Percentiles rank a stretch among this genome's conserved stretches.
Evolutionary conservation across 2,797 vertebrate species (phyloP).

Genomic region (Cossypha dichroa): DNA sequence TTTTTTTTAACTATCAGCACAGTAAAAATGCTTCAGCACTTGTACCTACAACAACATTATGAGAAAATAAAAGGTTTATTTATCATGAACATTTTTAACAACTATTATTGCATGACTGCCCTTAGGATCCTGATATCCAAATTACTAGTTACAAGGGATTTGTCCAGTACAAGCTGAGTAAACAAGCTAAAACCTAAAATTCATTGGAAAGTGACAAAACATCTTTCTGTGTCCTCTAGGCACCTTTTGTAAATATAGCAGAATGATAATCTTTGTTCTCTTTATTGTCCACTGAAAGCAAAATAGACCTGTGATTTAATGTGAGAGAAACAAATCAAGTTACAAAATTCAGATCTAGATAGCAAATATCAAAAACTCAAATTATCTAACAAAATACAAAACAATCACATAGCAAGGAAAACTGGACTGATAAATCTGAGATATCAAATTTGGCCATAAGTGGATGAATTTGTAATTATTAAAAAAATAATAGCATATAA

Average conservation of each 20-base stretch:
- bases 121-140: background rate
- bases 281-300: background rate
- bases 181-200: background rate
- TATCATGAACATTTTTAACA: background rate
- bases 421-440: background rate
- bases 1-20: background rate
- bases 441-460: background rate
- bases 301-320: background rate
- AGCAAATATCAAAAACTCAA: background rate
- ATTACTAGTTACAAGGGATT: background rate
- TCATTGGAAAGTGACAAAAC: background rate
- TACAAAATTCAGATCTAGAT: background rate
- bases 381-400: background rate
- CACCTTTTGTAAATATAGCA: background rate
- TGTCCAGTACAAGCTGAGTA: background rate
- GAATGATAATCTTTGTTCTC: background rate
- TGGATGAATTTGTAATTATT: background rate
- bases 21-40: background rate
- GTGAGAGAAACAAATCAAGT: background rate
- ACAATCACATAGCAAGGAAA: background rate
- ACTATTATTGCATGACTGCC: background rate
- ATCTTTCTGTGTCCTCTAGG: background rate
- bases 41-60: background rate
- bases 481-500: background rate
- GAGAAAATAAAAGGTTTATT: background rate